These are phyloP conservation scores for Hemibagrus guttatus DNA, from an alignment of 2,797 vertebrate genomes.

Conservation along the genomic window DNA sequence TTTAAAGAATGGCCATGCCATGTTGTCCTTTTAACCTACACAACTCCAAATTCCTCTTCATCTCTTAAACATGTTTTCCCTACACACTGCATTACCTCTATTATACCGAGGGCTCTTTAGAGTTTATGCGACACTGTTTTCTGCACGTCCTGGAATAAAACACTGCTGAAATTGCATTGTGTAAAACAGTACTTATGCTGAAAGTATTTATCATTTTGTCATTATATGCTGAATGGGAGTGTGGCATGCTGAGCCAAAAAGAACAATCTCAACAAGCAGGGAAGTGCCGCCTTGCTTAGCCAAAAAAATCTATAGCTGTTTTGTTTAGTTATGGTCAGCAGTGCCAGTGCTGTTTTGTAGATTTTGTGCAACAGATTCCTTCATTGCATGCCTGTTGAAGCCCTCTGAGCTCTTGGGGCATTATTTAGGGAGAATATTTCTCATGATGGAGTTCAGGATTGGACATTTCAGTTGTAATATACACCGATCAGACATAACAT, in stretches of 20 bases:
- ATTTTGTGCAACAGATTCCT: background rate
- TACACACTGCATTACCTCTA: background rate
- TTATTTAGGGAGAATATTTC: background rate
- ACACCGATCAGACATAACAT: too few relatives aligned
- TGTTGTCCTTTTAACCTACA: background rate
- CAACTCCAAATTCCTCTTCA: background rate
- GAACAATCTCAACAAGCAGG: too few relatives aligned
- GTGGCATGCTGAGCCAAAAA: background rate
- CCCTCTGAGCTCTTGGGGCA: background rate
- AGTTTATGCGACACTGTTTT: background rate
- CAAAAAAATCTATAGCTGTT: background rate
- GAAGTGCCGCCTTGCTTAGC: background rate
- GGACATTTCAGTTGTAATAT: background rate
- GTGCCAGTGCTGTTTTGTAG: background rate
- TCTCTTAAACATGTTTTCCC: background rate
- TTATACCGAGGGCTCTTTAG: background rate
- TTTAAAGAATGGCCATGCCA: background rate
- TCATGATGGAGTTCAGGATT: background rate
- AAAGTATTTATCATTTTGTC: background rate
- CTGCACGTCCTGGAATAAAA: background rate
- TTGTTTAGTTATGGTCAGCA: background rate
- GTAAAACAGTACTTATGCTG: background rate
- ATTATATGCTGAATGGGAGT: background rate
- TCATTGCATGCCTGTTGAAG: background rate
- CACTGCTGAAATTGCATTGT: background rate